These are phyloP conservation scores for Laterallus jamaicensis DNA, from an alignment of 2,113 vertebrate genomes.

Conservation along the genomic window DNA sequence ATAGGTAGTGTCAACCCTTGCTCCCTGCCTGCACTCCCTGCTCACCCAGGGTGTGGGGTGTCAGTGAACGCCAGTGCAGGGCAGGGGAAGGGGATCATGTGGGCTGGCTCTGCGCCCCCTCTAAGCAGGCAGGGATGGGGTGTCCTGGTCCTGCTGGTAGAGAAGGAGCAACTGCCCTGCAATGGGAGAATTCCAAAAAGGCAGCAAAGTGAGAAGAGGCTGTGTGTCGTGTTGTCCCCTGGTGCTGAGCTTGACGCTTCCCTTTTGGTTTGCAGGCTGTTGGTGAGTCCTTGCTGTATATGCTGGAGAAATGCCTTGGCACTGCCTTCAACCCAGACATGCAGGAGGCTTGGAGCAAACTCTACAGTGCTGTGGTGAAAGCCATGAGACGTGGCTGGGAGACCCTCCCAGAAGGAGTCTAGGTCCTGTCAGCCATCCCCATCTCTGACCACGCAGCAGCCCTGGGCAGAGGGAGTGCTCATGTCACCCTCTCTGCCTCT, in stretches of 20 bases:
- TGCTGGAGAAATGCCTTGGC: conserved; percentile 91
- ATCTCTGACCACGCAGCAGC: neutral
- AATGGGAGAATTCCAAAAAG: neutral
- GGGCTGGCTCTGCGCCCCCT: neutral
- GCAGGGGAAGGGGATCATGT: neutral
- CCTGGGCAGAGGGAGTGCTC: neutral
- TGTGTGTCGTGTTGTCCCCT: neutral
- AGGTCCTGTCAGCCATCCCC: neutral
- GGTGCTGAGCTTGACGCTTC: neutral
- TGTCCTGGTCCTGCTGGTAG: neutral
- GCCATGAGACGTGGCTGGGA: conserved; percentile 89
- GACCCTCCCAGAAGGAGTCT: conserved; percentile 69
- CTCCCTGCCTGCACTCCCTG: neutral
- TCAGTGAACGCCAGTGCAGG: neutral
- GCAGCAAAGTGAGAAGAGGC: neutral
- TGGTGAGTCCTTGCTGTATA: conserved; percentile 90
- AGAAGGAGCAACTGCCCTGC: neutral
- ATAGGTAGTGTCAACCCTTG: neutral
- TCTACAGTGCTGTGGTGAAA: conserved; percentile 86
- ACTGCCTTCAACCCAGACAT: conserved; percentile 83
- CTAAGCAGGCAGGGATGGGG: neutral
- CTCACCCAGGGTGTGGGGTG: neutral
- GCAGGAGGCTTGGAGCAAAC: conserved; percentile 88
- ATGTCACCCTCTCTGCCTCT: neutral
- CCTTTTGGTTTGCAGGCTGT: conserved; percentile 81